Evolutionary conservation across 2,797 vertebrate species (phyloP).

Genomic region (Pseudopleuronectes americanus): DNA sequence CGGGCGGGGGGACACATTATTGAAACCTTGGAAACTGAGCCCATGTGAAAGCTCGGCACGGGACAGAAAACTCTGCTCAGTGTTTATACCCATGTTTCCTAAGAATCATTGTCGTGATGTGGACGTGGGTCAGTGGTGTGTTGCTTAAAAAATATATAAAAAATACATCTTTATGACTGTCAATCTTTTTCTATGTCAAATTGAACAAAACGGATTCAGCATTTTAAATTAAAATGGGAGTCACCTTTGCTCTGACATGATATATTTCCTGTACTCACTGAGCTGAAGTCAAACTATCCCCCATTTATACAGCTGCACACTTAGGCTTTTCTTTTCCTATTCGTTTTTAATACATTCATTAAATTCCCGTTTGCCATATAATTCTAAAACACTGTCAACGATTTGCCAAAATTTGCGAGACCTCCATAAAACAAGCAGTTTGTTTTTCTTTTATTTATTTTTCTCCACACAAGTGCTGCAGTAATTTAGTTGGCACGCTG

Average conservation of each 20-base stretch:
- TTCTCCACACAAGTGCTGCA: constrained; percentile 55
- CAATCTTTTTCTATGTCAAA: background rate
- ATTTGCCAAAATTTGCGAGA: constrained; percentile 63
- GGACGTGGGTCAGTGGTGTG: background rate
- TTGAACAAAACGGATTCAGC: constrained; percentile 24
- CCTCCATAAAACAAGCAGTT: constrained; percentile 65
- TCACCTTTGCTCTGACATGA: constrained; percentile 7
- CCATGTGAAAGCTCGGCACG: constrained; percentile 23
- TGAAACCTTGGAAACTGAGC: constrained; percentile 74
- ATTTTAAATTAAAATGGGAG: constrained; percentile 8
- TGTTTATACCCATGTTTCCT: constrained; percentile 23
- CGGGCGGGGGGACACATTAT: constrained; percentile 65
- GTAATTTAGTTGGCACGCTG: constrained; percentile 74
- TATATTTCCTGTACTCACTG: constrained; percentile 6
- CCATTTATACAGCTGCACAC: constrained; percentile 16
- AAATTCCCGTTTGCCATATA: constrained; percentile 44
- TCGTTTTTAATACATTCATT: constrained; percentile 56
- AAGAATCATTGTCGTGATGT: background rate
- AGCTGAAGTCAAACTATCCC: constrained; percentile 8
- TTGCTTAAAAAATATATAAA: background rate
- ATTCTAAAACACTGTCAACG: constrained; percentile 67
- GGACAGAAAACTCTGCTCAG: constrained; percentile 34
- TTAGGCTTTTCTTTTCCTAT: constrained; percentile 37
- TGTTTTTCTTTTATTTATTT: constrained; percentile 65
- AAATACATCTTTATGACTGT: constrained; percentile 14